Evolutionary conservation across 2,888 invertebrate genomes (phyloP), one percentile per base, ranked within the genome.

Genomic region (Alloscopus bannaensis): DNA sequence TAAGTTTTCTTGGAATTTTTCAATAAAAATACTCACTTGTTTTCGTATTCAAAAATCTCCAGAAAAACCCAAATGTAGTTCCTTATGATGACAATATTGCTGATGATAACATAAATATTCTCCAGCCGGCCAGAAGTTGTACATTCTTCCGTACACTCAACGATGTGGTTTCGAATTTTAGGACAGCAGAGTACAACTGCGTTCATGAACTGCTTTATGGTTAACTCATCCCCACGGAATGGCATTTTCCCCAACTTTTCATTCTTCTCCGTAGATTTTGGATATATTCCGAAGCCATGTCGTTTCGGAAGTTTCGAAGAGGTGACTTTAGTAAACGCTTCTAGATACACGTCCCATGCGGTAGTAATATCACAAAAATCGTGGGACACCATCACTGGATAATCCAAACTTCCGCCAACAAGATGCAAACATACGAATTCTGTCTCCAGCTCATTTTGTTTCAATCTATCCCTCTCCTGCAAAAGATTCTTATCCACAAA

Each of bases 301-400:
- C 50, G 57, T 52, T 73, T 83, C 8, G 85, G 84, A 28, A 85
- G 71, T 45, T 79, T 79, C 8, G 57, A 65, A 16, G 69, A 18
- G 2, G 81, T 81, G 1, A 80, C 82, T 77, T 76, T 84, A 0
- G 83, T 86, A 59, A 86, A 86, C 20, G 83, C 75, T 6, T 86
- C 78, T 3, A 85, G 47, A 62, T 86, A 86, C 18, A 86, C 83
- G 42, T 86, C 86, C 81, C 83, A 84, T 1, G 84, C 82, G 1
- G 85, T 86, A 0, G 85, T 86, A 11, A 86, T 83, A 59, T 86
- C 86, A 73, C 85, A 84, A 64, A 86, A 85, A 75, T 86, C 86
- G 65, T 86, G 86, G 16, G 86, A 86, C 20, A 85, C 81, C 82
- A 83, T 84, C 1, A 81, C 75, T 24, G 86, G 86, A 57, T 85